These are phyloP conservation scores for Matsumurasca onukii DNA, from an alignment of 1,140 invertebrate genomes.

Conservation along the genomic window DNA sequence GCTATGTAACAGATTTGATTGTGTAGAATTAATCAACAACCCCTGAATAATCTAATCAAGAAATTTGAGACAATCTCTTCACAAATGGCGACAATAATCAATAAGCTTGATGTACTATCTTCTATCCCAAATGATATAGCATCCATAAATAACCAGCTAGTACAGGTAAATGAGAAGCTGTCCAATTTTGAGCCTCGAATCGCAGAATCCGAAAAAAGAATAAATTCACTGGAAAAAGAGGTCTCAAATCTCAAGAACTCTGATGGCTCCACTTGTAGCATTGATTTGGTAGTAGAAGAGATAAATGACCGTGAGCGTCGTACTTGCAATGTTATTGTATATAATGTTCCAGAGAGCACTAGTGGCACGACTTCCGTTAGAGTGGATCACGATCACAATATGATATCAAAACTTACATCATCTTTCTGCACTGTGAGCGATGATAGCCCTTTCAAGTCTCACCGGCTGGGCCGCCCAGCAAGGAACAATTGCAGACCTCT, in stretches of 20 bases:
- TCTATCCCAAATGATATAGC: not conserved
- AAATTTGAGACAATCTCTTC: not conserved
- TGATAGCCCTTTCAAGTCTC: not conserved
- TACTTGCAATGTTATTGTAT: not conserved
- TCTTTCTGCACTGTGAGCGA: not conserved
- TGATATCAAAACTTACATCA: not conserved
- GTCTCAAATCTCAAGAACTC: not conserved
- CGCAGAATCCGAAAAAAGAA: not conserved
- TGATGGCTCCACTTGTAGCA: not conserved
- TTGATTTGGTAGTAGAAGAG: not conserved
- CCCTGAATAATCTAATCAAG: not conserved
- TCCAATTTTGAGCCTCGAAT: not conserved
- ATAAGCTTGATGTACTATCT: not conserved
- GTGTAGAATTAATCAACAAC: not conserved
- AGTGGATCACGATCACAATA: not conserved
- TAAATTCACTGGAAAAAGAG: not conserved
- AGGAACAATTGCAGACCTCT: not conserved
- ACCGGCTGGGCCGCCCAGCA: not conserved
- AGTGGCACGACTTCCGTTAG: not conserved
- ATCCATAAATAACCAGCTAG: not conserved
- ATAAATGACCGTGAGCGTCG: not conserved
- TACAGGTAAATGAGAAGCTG: not conserved
- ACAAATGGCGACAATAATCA: not conserved
- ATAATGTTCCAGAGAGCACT: not conserved
- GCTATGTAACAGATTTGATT: not conserved